phyloP scores from a whole-genome alignment of 2,888 invertebrate genomes.

The Darwinula stevensoni region DNA sequence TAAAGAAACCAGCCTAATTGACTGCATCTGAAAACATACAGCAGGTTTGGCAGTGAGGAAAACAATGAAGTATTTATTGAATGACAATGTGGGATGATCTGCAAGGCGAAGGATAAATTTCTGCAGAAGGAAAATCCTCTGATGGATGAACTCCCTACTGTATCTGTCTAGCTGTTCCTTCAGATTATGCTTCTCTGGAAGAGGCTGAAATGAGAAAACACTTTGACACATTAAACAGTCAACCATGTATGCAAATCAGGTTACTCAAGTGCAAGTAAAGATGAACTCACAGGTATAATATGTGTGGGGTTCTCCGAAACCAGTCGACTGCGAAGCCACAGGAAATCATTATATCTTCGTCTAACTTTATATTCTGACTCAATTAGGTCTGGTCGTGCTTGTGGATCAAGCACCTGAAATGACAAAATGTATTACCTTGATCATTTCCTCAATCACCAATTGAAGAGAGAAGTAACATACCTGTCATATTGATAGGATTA shows the following conservation, averaged over 20 bases:
- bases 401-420: too few species aligned
- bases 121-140: conserved; percentile 31
- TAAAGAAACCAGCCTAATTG: too few species aligned
- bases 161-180: conserved; percentile 34
- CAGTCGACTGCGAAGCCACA: conserved; percentile 32
- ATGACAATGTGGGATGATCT: conserved; percentile 36
- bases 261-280: conserved; percentile 5
- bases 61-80: conserved; percentile 27
- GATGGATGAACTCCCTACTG: conserved; percentile 33
- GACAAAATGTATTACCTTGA: too few species aligned
- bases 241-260: conserved; percentile 3
- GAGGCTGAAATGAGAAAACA: conserved; percentile 22
- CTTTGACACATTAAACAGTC: not conserved
- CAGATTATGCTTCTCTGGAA: conserved; percentile 35
- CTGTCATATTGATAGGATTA: too few species aligned
- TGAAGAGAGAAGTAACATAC: not conserved
- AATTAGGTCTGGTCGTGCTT: conserved; percentile 28
- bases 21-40: conserved; percentile 16
- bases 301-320: conserved; percentile 32
- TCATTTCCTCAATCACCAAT: not conserved
- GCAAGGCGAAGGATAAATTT: conserved; percentile 30
- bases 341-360: conserved; percentile 37
- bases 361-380: conserved; percentile 31
- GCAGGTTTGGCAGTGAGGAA: conserved; percentile 33
- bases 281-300: conserved; percentile 29